Evolutionary conservation across 2,888 invertebrate genomes (phyloP).

Genomic region (Deilephila elpenor): DNA sequence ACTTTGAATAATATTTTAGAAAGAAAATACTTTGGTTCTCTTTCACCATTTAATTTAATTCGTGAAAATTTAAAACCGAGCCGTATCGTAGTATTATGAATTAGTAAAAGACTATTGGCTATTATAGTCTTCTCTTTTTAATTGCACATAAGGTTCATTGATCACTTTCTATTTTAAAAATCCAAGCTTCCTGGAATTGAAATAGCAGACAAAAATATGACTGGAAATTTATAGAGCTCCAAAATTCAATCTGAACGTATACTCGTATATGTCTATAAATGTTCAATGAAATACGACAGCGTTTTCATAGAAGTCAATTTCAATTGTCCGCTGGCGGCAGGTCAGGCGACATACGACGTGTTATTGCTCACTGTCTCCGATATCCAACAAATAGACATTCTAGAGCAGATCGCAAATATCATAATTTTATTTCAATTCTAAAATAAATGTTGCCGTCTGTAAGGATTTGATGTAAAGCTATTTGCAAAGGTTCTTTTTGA

Average conservation of each 20-base stretch:
- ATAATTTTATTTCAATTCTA: constrained; percentile 14
- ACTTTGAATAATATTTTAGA: too few species aligned
- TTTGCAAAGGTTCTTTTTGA: background rate
- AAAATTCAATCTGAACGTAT: background rate
- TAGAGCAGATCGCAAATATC: constrained; percentile 1
- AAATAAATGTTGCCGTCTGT: background rate
- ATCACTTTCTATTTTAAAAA: too few species aligned
- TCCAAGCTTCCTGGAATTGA: background rate
- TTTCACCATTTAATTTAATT: too few species aligned
- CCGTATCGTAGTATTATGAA: too few species aligned
- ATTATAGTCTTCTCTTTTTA: too few species aligned
- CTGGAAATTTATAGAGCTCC: background rate
- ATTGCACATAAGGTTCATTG: too few species aligned
- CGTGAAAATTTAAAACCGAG: too few species aligned
- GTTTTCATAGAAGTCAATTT: constrained; percentile 16
- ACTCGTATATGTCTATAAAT: constrained; percentile 5
- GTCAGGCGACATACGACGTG: constrained; percentile 1
- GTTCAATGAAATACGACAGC: background rate
- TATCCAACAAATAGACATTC: constrained; percentile 1
- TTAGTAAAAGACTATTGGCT: too few species aligned
- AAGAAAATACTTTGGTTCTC: too few species aligned
- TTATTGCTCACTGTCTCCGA: constrained; percentile 10
- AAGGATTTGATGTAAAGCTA: background rate
- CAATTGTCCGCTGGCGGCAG: constrained; percentile 7
- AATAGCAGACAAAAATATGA: background rate